phyloP scores from a whole-genome alignment of 2,888 invertebrate species.

The Nymphalis polychloros region DNA sequence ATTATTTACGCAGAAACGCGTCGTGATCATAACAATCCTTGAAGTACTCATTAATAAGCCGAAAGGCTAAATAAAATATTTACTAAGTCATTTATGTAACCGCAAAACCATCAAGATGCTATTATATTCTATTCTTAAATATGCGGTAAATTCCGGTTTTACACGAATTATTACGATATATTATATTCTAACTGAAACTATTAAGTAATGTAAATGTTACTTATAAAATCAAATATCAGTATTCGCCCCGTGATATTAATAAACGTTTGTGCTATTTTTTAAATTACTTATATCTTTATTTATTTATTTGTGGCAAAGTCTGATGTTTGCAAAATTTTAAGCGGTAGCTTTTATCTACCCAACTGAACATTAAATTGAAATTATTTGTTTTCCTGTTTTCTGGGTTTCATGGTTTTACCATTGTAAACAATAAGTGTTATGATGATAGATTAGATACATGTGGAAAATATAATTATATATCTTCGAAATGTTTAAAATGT shows the following conservation, averaged over 20 bases:
- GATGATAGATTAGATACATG: no score
- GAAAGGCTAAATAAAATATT: background rate
- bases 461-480: background rate
- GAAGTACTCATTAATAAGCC: background rate
- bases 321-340: no score
- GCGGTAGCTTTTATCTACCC: background rate
- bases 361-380: background rate
- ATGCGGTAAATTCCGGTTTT: no score
- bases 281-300: no score
- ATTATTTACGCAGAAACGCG: background rate
- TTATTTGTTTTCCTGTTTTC: constrained; percentile 1
- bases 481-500: background rate
- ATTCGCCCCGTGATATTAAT: no score
- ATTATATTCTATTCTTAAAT: background rate
- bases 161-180: no score
- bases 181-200: no score
- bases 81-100: background rate
- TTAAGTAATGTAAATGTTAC: no score
- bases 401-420: background rate
- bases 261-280: no score
- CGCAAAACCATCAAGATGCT: background rate
- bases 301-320: no score
- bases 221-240: no score
- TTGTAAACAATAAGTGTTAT: background rate
- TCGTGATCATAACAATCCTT: background rate